A percentile compares a stretch with the other conserved stretches of the same genome.
Evolutionary conservation across 2,113 vertebrate genomes (phyloP).

Genomic region (Tautogolabrus adspersus): DNA sequence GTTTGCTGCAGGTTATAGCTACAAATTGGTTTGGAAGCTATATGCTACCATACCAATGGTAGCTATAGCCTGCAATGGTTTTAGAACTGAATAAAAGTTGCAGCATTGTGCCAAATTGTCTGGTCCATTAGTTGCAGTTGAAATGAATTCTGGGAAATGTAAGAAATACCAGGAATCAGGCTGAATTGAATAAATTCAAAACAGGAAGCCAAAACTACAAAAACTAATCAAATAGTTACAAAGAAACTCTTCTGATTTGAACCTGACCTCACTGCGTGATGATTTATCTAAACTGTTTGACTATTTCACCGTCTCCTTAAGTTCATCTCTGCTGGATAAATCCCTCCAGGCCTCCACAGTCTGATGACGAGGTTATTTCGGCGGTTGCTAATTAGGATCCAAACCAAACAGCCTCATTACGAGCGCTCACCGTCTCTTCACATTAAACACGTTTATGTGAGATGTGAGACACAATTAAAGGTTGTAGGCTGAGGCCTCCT

Average conservation of each 20-base stretch:
- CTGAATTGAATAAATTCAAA: no score
- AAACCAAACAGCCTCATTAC: conserved; percentile 7
- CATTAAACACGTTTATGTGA: conserved; percentile 15
- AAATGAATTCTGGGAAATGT: no score
- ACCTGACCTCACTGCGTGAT: not conserved
- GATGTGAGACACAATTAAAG: conserved; percentile 21
- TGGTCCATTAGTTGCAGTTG: no score
- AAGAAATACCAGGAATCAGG: no score
- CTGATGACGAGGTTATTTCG: not conserved
- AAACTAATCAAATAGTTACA: not conserved
- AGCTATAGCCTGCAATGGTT: no score
- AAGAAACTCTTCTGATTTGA: not conserved
- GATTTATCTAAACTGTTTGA: not conserved
- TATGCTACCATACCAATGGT: no score
- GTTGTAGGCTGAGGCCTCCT: conserved; percentile 2
- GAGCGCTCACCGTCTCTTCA: conserved; percentile 9
- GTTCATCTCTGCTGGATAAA: not conserved
- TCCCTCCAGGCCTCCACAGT: not conserved
- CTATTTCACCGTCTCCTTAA: not conserved
- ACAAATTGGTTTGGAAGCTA: no score
- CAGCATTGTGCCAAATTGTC: no score
- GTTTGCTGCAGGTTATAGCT: no score
- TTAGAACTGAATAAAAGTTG: no score
- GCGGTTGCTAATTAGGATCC: conserved; percentile 20
- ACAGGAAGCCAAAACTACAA: no score